phyloP scores from a whole-genome alignment of 2,113 vertebrate species.

The Elgaria multicarinata region DNA sequence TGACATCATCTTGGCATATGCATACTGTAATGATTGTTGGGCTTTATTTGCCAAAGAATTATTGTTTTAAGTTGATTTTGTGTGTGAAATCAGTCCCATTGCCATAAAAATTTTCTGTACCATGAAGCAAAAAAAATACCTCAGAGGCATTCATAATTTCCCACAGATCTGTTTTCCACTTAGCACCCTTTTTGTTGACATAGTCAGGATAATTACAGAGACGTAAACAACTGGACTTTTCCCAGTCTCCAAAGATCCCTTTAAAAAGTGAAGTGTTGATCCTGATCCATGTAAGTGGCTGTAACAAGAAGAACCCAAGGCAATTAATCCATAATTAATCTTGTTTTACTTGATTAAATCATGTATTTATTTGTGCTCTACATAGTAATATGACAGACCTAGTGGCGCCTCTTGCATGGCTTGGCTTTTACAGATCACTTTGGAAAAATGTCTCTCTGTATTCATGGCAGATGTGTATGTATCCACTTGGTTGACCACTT shows the following conservation, averaged over 20 bases:
- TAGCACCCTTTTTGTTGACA: background rate
- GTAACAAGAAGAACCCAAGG: background rate
- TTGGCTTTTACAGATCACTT: background rate
- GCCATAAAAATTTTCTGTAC: background rate
- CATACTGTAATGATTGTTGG: background rate
- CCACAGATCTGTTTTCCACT: background rate
- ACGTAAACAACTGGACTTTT: background rate
- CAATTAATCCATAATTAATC: background rate
- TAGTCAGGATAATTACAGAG: background rate
- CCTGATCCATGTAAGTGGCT: background rate
- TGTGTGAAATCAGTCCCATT: constrained; percentile 9
- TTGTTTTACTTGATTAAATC: background rate
- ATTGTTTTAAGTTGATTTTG: background rate
- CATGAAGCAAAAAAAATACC: background rate
- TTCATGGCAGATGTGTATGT: background rate
- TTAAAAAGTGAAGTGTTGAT: background rate
- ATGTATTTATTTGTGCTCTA: background rate
- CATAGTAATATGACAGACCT: background rate
- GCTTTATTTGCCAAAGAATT: background rate
- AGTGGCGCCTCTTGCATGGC: background rate
- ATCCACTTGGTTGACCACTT: background rate
- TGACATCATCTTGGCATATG: background rate
- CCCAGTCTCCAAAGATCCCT: background rate
- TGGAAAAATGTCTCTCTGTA: background rate
- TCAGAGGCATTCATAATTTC: background rate